phyloP scores from a whole-genome alignment of 2,113 vertebrate genomes.

The Ceuthmochares aereus region DNA sequence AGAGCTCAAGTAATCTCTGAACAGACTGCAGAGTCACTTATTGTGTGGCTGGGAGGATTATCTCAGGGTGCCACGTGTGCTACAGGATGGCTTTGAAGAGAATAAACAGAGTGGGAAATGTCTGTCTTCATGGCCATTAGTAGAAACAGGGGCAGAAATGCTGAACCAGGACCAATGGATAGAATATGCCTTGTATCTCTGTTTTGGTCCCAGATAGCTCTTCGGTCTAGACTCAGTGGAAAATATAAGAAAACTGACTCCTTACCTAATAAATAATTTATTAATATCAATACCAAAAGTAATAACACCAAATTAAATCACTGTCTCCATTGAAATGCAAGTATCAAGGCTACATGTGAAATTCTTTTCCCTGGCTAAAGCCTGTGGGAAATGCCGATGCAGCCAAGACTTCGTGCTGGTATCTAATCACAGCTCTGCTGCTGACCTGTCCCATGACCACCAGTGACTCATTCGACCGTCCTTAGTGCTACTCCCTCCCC shows the following conservation, averaged over 20 bases:
- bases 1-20: not conserved
- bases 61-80: not conserved
- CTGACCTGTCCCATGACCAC: constrained; percentile 31
- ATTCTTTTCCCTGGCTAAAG: not conserved
- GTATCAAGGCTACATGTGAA: not conserved
- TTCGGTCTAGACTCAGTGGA: accelerated
- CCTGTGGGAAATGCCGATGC: not conserved
- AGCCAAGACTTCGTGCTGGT: not conserved
- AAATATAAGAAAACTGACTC: not conserved
- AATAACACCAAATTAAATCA: not conserved
- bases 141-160: not conserved
- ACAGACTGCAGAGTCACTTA: not conserved
- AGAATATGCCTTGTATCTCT: not conserved
- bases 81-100: not conserved
- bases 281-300: too few relatives aligned
- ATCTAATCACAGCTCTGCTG: not conserved
- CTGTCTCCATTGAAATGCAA: not conserved
- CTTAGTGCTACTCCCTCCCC: not conserved
- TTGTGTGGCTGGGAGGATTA: not conserved
- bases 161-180: not conserved
- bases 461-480: not conserved
- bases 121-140: accelerated
- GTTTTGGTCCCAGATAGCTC: not conserved
- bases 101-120: not conserved
- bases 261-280: not conserved